Evolutionary conservation across 2,888 invertebrate species (phyloP), one percentile per base, ranked within the genome.

Genomic region (Meliscaeva auricollis): DNA sequence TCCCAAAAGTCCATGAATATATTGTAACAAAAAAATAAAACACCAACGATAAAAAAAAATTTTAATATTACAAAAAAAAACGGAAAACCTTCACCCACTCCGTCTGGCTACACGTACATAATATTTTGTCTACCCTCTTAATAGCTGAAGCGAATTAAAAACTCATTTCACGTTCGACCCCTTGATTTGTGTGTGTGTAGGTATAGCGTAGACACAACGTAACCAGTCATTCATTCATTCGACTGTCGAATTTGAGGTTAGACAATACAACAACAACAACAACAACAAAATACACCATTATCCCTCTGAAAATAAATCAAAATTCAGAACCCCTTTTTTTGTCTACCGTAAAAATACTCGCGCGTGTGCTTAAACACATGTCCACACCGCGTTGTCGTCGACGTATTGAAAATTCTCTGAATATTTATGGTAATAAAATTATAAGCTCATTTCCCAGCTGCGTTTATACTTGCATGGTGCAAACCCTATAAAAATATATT

Each of bases 401-500:
- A 38, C 13, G 38, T 38, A 48, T 60, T 78, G 35, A 48, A 22
- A 62, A 15, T 41, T 17, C 44, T 46, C 30, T 30, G 62, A 62
- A 62, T 62, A 64, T 56, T 56, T 80, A 52, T 70, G 84, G 81
- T 77, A 81, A 85, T 85, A 81, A 81, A 85, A 85, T 85, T 85
- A 85, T 85, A 85, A 85, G 85, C 81, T 76, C 73, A 81, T 81
- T 85, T 46, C 62, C 81, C 76, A 85, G 72, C 80, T 85, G 84
- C 76, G 64, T 35, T 15, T 38, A 32, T 30, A 1, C 20, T 44
- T 35, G 13, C 17, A 52, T 2, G 26, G 3, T 17, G 8, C 13
- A 35, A 56, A 35, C 56, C 20, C 56, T 35, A 26, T 7, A 7
- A n/a, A n/a, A n/a, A n/a, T n/a, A 6, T 48, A 32, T 35, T 50